Evolutionary conservation across 2,113 vertebrate species (phyloP), one percentile per base, ranked within the genome.

Genomic region (Carettochelys insculpta): DNA sequence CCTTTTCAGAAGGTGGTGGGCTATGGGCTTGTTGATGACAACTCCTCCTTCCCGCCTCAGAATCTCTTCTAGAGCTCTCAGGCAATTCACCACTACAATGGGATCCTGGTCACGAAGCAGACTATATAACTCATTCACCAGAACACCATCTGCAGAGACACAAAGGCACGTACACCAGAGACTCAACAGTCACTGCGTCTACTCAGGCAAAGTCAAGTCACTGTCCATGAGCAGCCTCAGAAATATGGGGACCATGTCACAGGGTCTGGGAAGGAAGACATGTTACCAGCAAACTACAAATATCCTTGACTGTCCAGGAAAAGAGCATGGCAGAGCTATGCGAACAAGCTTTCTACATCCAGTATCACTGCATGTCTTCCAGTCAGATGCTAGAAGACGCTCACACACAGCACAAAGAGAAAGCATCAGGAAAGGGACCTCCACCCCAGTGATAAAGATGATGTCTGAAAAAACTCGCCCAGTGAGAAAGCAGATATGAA

Each of bases 1-100:
- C 99, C 99, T 98, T 98, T 99, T 99, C 89, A 99, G 98, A 58
- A 99, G 99, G 95, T 99, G 99, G 93, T 99, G 99, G 27, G 99
- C 98, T 45, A 99, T 99, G 73, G 99, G 98, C 87, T 99, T 99
- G 97, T 99, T 99, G 87, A 99, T 99, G 80, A 99, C 98, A 41
- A 99, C 98, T 38, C 99, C 99, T 83, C 99, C 99, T 93, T 99
- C 99, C 34, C 98, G 97, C 92, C 98, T 98, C 86, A 99, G 94
- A 86, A 99, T 99, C 95, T 99, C 99, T 92, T 99, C 99, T 82
- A 99, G 97, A 24, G 99, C 98, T 86, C 99, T 98, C 89, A 99
- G 98, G 88, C 99, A 99, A 96, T 99, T 99, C 51, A 99, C 99
- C 19, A 99, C 98, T 71, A 99, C 99, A 68, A 99, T 99, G 0